Evolutionary conservation across 2,113 vertebrate genomes (phyloP).

Genomic region (Oceanodroma tethys): DNA sequence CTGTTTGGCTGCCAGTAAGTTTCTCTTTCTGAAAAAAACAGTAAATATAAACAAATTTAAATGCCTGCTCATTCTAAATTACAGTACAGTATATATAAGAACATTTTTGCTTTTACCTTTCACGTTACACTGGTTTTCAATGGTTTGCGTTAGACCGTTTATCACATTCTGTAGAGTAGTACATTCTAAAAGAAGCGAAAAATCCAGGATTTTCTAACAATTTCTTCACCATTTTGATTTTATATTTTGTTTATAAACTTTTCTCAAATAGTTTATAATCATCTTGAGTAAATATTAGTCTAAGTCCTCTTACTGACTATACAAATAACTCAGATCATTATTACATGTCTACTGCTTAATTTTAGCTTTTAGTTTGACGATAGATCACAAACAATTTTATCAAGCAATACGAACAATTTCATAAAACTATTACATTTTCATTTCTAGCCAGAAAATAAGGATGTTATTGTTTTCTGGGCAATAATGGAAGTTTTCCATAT

Average conservation of each 20-base stretch:
- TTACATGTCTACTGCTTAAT: neutral
- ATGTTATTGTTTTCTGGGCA: neutral
- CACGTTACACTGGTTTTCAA: conserved; percentile 84
- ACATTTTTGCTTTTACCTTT: conserved; percentile 77
- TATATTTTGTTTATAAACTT: neutral
- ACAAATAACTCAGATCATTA: neutral
- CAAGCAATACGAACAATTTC: neutral
- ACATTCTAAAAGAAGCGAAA: conserved; percentile 80
- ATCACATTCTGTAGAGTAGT: conserved; percentile 75
- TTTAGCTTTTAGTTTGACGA: neutral
- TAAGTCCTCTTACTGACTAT: neutral
- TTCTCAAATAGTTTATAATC: neutral
- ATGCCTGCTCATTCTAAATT: neutral
- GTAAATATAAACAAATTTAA: neutral
- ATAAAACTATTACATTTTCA: neutral
- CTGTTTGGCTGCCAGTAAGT: neutral
- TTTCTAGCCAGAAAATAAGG: neutral
- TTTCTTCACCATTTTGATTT: neutral
- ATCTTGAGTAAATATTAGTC: neutral
- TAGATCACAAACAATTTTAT: neutral
- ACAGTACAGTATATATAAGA: neutral
- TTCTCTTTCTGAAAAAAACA: neutral
- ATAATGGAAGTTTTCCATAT: neutral
- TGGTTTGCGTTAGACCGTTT: conserved; percentile 80
- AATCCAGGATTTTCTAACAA: neutral